A percentile compares a stretch with the other conserved stretches of the same genome.
These are phyloP conservation scores for Austrofundulus limnaeus DNA, from an alignment of 2,113 vertebrate genomes.

Conservation along the genomic window DNA sequence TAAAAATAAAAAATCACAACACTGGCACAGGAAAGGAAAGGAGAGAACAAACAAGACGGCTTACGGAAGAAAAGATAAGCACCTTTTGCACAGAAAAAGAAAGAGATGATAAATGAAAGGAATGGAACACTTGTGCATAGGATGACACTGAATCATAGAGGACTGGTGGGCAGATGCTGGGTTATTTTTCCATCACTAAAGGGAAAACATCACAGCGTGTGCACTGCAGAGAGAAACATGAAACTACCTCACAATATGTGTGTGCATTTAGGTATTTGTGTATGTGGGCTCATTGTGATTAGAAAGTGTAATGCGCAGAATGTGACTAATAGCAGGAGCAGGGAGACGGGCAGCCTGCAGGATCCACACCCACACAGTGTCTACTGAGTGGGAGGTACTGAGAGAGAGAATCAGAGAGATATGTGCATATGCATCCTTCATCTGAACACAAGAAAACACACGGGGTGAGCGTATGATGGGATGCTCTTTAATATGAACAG, in stretches of 20 bases:
- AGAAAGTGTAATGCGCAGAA: slow-evolving; percentile 57
- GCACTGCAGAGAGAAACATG: slow-evolving; percentile 20
- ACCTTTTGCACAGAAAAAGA: slow-evolving; percentile 12
- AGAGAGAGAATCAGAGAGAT: slow-evolving; percentile 54
- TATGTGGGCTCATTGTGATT: slow-evolving; percentile 26
- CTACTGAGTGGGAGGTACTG: slow-evolving; percentile 67
- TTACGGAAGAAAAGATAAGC: slow-evolving; percentile 21
- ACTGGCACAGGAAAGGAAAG: slow-evolving; percentile 3
- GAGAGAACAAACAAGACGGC: slow-evolving; percentile 10
- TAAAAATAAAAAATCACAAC: no score
- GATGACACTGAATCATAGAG: slow-evolving; percentile 45
- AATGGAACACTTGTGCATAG: slow-evolving; percentile 32
- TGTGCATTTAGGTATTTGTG: slow-evolving; percentile 31
- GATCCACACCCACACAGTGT: slow-evolving; percentile 65
- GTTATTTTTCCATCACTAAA: slow-evolving; percentile 45
- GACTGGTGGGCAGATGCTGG: slow-evolving; percentile 37
- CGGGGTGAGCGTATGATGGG: not conserved
- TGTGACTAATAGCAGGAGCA: slow-evolving; percentile 64
- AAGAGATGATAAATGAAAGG: slow-evolving; percentile 30
- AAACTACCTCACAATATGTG: slow-evolving; percentile 11
- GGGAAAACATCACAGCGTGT: slow-evolving; percentile 23
- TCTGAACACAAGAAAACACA: not conserved
- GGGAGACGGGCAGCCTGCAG: slow-evolving; percentile 63
- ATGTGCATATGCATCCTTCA: not conserved
- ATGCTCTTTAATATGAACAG: not conserved